Evolutionary conservation across 2,113 vertebrate genomes (phyloP).

Genomic region (Guaruba guarouba): DNA sequence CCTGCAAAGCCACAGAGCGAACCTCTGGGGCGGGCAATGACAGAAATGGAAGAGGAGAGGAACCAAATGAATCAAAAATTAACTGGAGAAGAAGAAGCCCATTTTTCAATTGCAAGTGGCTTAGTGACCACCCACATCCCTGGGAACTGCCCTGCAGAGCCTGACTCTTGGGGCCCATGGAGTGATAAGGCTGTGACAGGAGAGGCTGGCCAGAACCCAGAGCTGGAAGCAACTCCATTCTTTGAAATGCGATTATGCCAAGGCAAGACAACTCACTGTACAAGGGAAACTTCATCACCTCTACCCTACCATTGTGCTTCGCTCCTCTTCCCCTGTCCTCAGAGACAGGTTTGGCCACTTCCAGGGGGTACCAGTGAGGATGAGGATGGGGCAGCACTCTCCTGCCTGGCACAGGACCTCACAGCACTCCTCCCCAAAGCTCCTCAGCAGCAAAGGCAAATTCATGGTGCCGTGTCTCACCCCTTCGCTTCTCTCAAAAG

Average conservation of each 20-base stretch:
- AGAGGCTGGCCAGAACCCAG: not conserved
- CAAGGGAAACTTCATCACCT: not conserved
- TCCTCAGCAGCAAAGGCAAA: not conserved
- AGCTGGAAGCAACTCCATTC: fast-evolving
- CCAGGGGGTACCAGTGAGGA: not conserved
- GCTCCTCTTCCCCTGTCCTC: not conserved
- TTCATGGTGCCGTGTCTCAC: fast-evolving
- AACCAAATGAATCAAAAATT: fast-evolving
- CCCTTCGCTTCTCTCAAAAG: not conserved
- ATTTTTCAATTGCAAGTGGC: not conserved
- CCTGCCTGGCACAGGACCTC: not conserved
- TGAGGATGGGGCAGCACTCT: not conserved
- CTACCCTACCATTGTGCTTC: not conserved
- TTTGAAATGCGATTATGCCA: fast-evolving
- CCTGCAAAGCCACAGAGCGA: not conserved
- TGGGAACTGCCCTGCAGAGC: not conserved
- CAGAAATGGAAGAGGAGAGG: not conserved
- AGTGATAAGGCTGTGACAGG: not conserved
- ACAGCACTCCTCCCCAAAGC: not conserved
- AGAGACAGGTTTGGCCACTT: not conserved
- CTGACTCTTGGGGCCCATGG: not conserved
- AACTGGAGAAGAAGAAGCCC: not conserved
- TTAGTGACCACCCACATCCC: not conserved
- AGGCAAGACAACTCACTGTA: not conserved
- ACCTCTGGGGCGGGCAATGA: not conserved